Evolutionary conservation across 2,888 invertebrate genomes (phyloP).

Genomic region (Dryocosmus kuriphilus): DNA sequence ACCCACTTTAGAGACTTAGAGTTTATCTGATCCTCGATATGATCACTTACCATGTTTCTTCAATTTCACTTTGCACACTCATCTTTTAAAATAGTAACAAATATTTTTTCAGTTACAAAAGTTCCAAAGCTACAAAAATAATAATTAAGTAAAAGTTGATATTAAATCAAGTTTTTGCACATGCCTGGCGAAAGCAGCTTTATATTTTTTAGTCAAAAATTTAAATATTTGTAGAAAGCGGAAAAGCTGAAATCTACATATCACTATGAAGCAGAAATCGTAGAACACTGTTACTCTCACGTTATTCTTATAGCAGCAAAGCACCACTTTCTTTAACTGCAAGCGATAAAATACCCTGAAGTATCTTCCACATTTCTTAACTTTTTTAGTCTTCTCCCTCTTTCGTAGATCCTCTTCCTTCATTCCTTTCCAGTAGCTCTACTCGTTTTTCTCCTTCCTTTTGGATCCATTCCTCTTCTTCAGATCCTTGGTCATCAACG

Average conservation of each 20-base stretch:
- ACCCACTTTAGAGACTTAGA: too few relatives aligned
- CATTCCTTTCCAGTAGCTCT: slow-evolving; percentile 43
- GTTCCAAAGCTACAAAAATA: too few relatives aligned
- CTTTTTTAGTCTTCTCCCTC: background rate
- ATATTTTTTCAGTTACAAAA: too few relatives aligned
- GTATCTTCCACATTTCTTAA: background rate
- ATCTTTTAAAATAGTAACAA: too few relatives aligned
- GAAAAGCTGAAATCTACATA: background rate
- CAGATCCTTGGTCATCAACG: slow-evolving; percentile 63
- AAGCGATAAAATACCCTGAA: background rate
- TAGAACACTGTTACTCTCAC: background rate
- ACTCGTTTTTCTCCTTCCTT: slow-evolving; percentile 52
- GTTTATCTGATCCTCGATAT: too few relatives aligned
- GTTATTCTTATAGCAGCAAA: background rate
- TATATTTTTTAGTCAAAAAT: background rate
- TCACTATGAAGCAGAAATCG: background rate
- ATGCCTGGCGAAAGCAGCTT: background rate
- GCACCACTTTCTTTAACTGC: background rate
- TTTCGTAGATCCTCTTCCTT: slow-evolving; percentile 40
- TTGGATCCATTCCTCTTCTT: slow-evolving; percentile 39
- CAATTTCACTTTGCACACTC: too few relatives aligned
- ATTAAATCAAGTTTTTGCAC: background rate
- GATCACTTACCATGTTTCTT: too few relatives aligned
- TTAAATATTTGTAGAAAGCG: background rate
- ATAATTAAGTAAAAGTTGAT: too few relatives aligned